A percentile compares a stretch with the other conserved stretches of the same genome.
Conservation (phyloP, 1,140 invertebrate species). For the Solenopsis fugax region DNA sequence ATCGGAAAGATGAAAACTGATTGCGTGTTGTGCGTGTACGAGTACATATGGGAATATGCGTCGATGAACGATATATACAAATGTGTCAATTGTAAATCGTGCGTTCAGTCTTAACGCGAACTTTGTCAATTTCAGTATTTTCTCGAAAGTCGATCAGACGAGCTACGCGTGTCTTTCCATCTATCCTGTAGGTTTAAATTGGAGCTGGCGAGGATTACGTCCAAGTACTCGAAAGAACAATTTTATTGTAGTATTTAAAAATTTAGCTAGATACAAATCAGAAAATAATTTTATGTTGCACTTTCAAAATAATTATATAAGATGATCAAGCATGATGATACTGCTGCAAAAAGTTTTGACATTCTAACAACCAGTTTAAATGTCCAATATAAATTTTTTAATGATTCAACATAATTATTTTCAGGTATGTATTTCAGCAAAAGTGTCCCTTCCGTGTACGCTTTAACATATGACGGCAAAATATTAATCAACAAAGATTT, state of each 20-base stretch:
- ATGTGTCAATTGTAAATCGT: conserved; percentile 71
- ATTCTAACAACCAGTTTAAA: no score
- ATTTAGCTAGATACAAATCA: no score
- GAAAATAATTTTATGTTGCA: no score
- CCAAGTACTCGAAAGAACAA: no score
- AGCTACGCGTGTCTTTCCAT: background rate
- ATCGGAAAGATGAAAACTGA: conserved; percentile 1
- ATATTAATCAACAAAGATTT: background rate
- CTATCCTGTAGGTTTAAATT: background rate
- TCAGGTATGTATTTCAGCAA: no score
- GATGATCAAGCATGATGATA: no score
- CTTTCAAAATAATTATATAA: no score
- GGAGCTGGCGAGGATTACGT: background rate
- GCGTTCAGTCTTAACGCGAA: conserved; percentile 57
- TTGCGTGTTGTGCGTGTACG: conserved; percentile 36
- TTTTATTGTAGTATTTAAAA: no score
- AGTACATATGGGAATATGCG: conserved; percentile 11
- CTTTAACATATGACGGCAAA: background rate
- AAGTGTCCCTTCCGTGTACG: no score
- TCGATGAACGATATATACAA: conserved; percentile 40
- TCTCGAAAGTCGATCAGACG: background rate
- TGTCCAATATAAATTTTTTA: no score
- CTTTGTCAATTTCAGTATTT: background rate
- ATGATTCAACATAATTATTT: no score
- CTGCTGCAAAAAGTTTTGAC: no score